These are phyloP conservation scores for Phacellophora camtschatica DNA, from an alignment of 30 jellyfish, hydroid and myxozoan species.

Conservation along the genomic window DNA sequence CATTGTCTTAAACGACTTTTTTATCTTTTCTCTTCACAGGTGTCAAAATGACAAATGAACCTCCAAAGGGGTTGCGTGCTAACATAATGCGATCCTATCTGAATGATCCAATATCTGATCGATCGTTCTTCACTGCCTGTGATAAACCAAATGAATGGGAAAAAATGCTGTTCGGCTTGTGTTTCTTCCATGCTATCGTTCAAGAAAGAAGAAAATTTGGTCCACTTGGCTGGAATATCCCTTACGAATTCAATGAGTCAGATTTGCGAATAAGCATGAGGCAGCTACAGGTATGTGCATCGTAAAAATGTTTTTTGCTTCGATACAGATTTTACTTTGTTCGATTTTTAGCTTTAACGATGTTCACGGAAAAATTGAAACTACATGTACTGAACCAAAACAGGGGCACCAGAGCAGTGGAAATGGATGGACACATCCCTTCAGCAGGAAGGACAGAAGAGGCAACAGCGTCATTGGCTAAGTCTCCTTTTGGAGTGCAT, in stretches of 20 bases:
- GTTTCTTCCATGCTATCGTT: conserved; percentile 98
- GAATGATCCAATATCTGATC: conserved; percentile 96
- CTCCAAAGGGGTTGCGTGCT: conserved; percentile 99
- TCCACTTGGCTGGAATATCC: conserved; percentile 99
- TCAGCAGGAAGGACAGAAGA: too few species aligned
- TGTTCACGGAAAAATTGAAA: too few species aligned
- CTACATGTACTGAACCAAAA: too few species aligned
- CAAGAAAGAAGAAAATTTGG: conserved; percentile 98
- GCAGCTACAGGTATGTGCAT: conserved; percentile 86
- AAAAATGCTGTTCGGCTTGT: conserved; percentile 94
- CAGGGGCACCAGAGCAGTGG: too few species aligned
- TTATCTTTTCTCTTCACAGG: too few species aligned
- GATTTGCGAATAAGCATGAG: conserved; percentile 98
- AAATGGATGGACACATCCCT: too few species aligned
- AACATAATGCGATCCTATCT: conserved; percentile 89
- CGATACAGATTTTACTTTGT: neutral
- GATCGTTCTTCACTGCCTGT: conserved; percentile 77
- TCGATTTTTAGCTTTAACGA: too few species aligned
- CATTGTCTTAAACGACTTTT: too few species aligned
- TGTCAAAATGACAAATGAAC: conserved; percentile 98
- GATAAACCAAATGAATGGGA: conserved; percentile 92
- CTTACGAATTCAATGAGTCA: conserved; percentile 97
- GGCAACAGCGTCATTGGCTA: too few species aligned
- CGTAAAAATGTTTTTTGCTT: neutral
- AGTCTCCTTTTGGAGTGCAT: too few species aligned